These are phyloP conservation scores for Clanis bilineata DNA, from an alignment of 2,888 invertebrate species.

Conservation along the genomic window DNA sequence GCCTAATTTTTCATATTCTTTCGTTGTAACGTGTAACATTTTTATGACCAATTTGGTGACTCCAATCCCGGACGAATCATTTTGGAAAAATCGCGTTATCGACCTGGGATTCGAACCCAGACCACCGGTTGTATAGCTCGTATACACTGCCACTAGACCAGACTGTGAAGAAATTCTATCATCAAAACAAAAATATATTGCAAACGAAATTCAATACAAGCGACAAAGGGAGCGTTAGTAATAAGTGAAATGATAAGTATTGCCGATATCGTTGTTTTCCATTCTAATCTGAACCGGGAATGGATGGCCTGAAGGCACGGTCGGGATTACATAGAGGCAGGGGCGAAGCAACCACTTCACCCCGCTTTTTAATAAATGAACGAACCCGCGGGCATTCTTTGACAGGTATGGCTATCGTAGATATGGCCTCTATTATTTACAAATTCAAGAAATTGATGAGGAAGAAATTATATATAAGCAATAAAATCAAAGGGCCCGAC, in stretches of 20 bases:
- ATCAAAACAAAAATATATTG: conserved; percentile 10
- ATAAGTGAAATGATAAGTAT: conserved; percentile 46
- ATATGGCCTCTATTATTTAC: background rate
- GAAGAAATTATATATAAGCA: background rate
- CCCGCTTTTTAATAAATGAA: conserved; percentile 64
- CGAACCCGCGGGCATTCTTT: background rate
- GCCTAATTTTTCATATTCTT: no score
- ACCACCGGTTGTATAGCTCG: no score
- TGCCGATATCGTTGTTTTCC: conserved; percentile 70
- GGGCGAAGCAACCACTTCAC: conserved; percentile 39
- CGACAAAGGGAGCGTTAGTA: conserved; percentile 30
- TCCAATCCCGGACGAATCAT: no score
- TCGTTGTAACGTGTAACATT: no score
- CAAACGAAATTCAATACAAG: conserved; percentile 23
- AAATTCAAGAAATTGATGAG: background rate
- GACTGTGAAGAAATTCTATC: background rate
- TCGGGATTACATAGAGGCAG: conserved; percentile 50
- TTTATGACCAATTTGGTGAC: no score
- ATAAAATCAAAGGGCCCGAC: no score
- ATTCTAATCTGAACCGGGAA: conserved; percentile 69
- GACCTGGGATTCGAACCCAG: no score
- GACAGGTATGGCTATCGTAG: background rate
- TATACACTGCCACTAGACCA: no score
- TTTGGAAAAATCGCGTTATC: no score
- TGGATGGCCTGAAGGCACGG: conserved; percentile 65